These are phyloP conservation scores for Venusia cambrica DNA, from an alignment of 2,888 invertebrate genomes.

Conservation along the genomic window DNA sequence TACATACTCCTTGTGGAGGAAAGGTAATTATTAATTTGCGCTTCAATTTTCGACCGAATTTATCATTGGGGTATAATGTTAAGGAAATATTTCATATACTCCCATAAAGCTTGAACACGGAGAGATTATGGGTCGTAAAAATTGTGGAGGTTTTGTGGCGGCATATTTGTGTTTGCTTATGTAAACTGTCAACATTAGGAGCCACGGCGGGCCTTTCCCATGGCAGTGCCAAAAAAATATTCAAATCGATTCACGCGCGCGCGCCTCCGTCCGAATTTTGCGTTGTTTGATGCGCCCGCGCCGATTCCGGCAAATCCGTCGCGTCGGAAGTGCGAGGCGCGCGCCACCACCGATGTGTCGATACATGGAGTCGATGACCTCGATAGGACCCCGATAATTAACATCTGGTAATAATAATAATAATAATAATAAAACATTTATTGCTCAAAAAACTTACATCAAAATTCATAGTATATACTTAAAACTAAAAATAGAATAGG, in stretches of 20 bases:
- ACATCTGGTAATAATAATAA: constrained; percentile 57
- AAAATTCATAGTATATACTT: constrained; percentile 1
- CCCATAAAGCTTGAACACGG: constrained; percentile 49
- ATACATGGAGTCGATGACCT: constrained; percentile 71
- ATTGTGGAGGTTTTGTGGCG: constrained; percentile 50
- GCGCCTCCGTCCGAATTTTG: constrained; percentile 76
- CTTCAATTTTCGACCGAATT: constrained; percentile 58
- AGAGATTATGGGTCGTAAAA: constrained; percentile 70
- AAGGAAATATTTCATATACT: constrained; percentile 40
- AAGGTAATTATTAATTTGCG: constrained; percentile 66
- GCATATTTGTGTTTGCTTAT: constrained; percentile 24
- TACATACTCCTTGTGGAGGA: constrained; percentile 41
- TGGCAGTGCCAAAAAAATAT: constrained; percentile 74
- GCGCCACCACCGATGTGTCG: constrained; percentile 69
- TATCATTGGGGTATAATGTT: constrained; percentile 57
- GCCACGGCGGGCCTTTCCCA: constrained; percentile 58
- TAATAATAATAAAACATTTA: too few relatives aligned
- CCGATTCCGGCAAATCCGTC: constrained; percentile 81
- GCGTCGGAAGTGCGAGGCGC: constrained; percentile 78
- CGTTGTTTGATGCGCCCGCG: constrained; percentile 79
- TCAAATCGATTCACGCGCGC: constrained; percentile 79
- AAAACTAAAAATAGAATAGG: too few relatives aligned
- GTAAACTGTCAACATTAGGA: constrained; percentile 14
- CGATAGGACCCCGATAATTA: constrained; percentile 66
- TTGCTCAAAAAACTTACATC: constrained; percentile 53